Percentiles rank a stretch among this genome's conserved stretches.
phyloP scores from a whole-genome alignment of 2,888 invertebrate genomes.

The Oxyscelio sp. region DNA sequence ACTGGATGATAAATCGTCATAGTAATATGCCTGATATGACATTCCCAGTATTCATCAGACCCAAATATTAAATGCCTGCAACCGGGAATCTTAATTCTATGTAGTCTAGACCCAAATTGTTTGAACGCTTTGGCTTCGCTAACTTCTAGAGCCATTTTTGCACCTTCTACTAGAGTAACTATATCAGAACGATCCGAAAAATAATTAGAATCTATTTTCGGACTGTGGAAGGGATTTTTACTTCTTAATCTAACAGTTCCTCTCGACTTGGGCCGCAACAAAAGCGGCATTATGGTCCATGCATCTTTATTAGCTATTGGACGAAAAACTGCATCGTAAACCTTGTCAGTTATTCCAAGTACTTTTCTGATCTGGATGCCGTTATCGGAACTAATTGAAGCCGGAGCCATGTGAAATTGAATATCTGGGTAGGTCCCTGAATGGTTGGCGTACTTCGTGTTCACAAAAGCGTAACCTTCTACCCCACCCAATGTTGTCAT shows the following conservation, averaged over 20 bases:
- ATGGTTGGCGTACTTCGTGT: constrained; percentile 94
- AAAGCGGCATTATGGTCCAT: constrained; percentile 96
- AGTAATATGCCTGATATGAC: constrained; percentile 95
- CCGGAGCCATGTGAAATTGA: constrained; percentile 97
- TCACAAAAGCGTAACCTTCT: constrained; percentile 96
- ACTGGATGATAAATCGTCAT: constrained; percentile 97
- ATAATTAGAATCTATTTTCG: constrained; percentile 97
- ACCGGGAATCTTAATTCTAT: constrained; percentile 93
- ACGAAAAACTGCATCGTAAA: constrained; percentile 94
- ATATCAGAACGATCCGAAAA: constrained; percentile 94
- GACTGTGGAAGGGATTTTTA: constrained; percentile 95
- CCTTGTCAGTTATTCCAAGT: constrained; percentile 93
- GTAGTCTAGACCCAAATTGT: constrained; percentile 94
- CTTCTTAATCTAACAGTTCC: constrained; percentile 93
- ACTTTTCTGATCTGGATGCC: constrained; percentile 93
- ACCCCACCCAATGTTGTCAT: constrained; percentile 96
- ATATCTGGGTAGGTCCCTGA: constrained; percentile 95
- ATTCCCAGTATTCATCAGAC: constrained; percentile 95
- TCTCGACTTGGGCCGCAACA: constrained; percentile 93
- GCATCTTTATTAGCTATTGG: constrained; percentile 94
- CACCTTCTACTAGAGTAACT: constrained; percentile 94
- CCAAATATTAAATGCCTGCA: constrained; percentile 93
- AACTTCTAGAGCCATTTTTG: constrained; percentile 92
- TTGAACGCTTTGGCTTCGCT: constrained; percentile 94
- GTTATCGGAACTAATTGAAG: constrained; percentile 94